These are phyloP conservation scores for Oceanodroma tethys DNA, from an alignment of 2,113 vertebrate species.

Conservation along the genomic window DNA sequence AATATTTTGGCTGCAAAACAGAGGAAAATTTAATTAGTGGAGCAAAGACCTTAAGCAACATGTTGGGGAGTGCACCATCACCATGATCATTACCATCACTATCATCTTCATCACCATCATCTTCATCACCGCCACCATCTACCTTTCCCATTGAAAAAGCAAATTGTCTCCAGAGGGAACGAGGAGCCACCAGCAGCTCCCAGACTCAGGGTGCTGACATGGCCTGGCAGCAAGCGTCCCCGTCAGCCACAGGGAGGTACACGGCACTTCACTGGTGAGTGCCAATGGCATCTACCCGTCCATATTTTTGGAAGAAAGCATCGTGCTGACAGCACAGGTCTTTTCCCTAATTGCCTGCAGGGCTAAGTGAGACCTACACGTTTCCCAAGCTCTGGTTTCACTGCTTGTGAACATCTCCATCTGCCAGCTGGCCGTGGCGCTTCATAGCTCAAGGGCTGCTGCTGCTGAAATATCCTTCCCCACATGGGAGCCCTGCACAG, in stretches of 20 bases:
- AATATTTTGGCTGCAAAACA: neutral
- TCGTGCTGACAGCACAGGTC: neutral
- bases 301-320: neutral
- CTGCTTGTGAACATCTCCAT: neutral
- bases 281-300: fast-evolving
- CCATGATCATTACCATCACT: neutral
- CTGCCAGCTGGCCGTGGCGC: neutral
- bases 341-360: neutral
- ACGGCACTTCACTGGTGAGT: fast-evolving
- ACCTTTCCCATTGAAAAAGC: neutral
- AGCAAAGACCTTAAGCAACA: neutral
- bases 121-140: neutral
- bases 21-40: neutral
- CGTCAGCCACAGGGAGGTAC: neutral
- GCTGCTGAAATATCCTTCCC: neutral
- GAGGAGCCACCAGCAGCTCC: neutral
- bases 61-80: fast-evolving
- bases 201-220: fast-evolving
- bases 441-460: neutral
- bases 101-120: neutral
- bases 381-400: neutral
- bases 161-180: neutral
- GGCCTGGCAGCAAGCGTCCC: neutral
- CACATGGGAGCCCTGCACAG: neutral
- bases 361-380: neutral